Evolutionary conservation across 2,888 invertebrate species (phyloP).

Genomic region (Drosophila mimica): DNA sequence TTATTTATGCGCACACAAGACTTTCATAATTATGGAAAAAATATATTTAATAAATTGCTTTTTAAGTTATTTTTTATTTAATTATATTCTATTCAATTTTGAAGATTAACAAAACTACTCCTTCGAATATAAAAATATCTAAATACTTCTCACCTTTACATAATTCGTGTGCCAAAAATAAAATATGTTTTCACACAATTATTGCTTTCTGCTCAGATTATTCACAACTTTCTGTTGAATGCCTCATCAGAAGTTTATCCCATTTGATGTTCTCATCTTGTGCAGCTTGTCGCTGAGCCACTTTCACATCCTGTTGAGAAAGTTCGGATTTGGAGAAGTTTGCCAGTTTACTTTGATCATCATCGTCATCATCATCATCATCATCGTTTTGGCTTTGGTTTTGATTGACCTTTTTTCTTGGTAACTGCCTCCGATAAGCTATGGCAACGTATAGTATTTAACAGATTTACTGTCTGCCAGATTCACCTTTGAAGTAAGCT

Average conservation of each 20-base stretch:
- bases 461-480: constrained; percentile 24
- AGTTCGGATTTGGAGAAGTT: constrained; percentile 44
- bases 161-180: not conserved
- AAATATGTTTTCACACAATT: not conserved
- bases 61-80: not conserved
- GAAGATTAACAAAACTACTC: not conserved
- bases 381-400: constrained; percentile 12
- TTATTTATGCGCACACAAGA: not conserved
- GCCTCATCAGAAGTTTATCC: constrained; percentile 11
- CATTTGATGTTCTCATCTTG: constrained; percentile 4
- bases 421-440: constrained; percentile 15
- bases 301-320: constrained; percentile 40
- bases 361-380: not conserved
- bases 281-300: constrained; percentile 28
- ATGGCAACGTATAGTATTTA: constrained; percentile 26
- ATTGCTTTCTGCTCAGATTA: not conserved
- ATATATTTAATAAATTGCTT: no score
- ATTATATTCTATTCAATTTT: not conserved
- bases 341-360: constrained; percentile 47
- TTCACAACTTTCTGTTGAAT: constrained; percentile 8
- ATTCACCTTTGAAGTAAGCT: constrained; percentile 59
- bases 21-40: not conserved
- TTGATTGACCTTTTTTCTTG: constrained; percentile 25
- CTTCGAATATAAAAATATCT: not conserved
- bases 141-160: not conserved